These are phyloP conservation scores for Orchesella cincta DNA, from an alignment of 1,140 invertebrate genomes.

Conservation along the genomic window DNA sequence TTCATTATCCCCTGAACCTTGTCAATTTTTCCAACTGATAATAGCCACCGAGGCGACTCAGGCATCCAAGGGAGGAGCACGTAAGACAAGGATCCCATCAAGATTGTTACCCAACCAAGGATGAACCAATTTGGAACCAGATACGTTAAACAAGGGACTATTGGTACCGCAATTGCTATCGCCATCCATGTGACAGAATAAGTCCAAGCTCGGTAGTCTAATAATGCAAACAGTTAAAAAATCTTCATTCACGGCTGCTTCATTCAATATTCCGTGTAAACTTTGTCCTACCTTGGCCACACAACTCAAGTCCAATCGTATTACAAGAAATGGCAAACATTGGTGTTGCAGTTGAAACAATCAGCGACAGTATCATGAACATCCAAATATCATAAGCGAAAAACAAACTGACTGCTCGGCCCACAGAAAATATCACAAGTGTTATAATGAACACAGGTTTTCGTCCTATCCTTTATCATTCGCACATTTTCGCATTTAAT, in stretches of 20 bases:
- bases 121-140: slow-evolving; percentile 12
- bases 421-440: slow-evolving; percentile 37
- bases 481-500: too few relatives aligned
- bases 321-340: slow-evolving; percentile 33
- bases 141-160: slow-evolving; percentile 41
- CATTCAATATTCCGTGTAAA: too few relatives aligned
- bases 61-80: slow-evolving; percentile 56
- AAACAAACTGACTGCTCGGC: slow-evolving; percentile 41
- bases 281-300: not conserved
- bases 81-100: slow-evolving; percentile 34
- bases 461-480: slow-evolving; percentile 40
- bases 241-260: not conserved
- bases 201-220: slow-evolving; percentile 42
- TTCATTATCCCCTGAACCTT: slow-evolving; percentile 58
- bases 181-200: slow-evolving; percentile 33
- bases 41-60: slow-evolving; percentile 61
- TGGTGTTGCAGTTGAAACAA: slow-evolving; percentile 45
- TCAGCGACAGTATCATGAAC: slow-evolving; percentile 34
- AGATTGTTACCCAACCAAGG: slow-evolving; percentile 37
- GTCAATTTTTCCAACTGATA: slow-evolving; percentile 58
- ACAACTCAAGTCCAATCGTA: not conserved
- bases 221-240: not conserved
- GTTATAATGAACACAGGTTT: slow-evolving; percentile 49
- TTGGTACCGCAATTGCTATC: slow-evolving; percentile 43
- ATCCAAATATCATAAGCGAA: slow-evolving; percentile 14